These are phyloP conservation scores for Oryzias javanicus DNA, from an alignment of 2,113 vertebrate genomes.

Conservation along the genomic window DNA sequence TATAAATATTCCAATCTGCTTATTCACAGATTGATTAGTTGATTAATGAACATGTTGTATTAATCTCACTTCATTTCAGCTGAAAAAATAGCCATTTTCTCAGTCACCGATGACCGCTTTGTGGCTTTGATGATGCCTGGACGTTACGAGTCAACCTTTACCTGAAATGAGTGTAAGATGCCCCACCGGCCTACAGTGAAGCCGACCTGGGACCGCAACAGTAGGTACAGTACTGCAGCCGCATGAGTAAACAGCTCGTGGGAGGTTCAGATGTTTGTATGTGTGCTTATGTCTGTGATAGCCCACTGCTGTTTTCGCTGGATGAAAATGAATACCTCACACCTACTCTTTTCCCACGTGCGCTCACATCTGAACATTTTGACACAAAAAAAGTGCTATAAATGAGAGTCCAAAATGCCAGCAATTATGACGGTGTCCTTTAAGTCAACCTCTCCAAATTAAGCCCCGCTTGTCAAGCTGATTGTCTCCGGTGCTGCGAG, in stretches of 20 bases:
- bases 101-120: neutral
- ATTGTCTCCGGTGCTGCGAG: constrained; percentile 61
- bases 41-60: too few relatives aligned
- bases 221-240: constrained; percentile 17
- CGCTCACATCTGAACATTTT: constrained; percentile 38
- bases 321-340: constrained; percentile 58
- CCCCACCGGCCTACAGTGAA: constrained; percentile 20
- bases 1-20: too few relatives aligned
- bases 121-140: constrained; percentile 23
- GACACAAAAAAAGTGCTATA: constrained; percentile 48
- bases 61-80: too few relatives aligned
- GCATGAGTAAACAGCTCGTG: constrained; percentile 30
- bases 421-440: constrained; percentile 56
- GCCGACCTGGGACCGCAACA: constrained; percentile 16
- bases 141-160: neutral
- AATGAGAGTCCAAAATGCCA: constrained; percentile 60
- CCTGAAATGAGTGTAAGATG: constrained; percentile 9
- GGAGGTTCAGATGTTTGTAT: constrained; percentile 48
- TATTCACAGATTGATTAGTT: too few relatives aligned
- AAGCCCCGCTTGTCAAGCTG: constrained; percentile 63
- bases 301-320: constrained; percentile 51
- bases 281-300: constrained; percentile 44
- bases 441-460: constrained; percentile 59
- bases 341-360: constrained; percentile 63
- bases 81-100: neutral